Percentiles rank a stretch among this genome's conserved stretches.
These are phyloP conservation scores for Mechanitis messenoides DNA, from an alignment of 2,888 invertebrate genomes.

Conservation along the genomic window DNA sequence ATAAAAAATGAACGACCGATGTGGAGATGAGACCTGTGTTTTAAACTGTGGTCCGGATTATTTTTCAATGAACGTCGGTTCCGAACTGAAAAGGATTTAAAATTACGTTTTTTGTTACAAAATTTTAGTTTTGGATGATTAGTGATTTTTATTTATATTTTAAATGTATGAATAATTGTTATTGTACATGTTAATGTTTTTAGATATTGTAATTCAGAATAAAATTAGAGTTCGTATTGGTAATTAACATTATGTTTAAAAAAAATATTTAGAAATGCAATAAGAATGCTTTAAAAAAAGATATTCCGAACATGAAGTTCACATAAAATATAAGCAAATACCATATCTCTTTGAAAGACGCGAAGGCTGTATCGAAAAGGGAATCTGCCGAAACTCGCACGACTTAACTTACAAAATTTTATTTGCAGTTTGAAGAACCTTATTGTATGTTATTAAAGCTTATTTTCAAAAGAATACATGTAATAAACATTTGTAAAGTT, in stretches of 20 bases:
- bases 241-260: too few species aligned
- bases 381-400: constrained; percentile 20
- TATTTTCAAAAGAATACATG: constrained; percentile 1
- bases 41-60: constrained; percentile 44
- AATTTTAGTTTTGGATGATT: background rate
- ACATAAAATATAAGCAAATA: constrained; percentile 2
- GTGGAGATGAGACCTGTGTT: constrained; percentile 50
- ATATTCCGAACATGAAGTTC: background rate
- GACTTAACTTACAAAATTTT: constrained; percentile 15
- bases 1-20: constrained; percentile 70
- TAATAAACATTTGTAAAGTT: constrained; percentile 23
- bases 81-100: constrained; percentile 30
- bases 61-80: constrained; percentile 40
- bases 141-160: too few species aligned
- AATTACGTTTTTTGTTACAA: constrained; percentile 16
- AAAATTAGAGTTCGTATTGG: too few species aligned
- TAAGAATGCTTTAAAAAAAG: too few species aligned
- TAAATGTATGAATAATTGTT: too few species aligned
- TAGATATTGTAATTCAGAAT: too few species aligned
- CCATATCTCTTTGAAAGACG: constrained; percentile 4
- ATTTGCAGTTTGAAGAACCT: background rate
- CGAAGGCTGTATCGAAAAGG: constrained; percentile 21
- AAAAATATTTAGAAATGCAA: too few species aligned
- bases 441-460: background rate
- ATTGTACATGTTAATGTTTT: too few species aligned